phyloP scores from a whole-genome alignment of 1,140 invertebrate genomes.

The Lepidurus couesii region DNA sequence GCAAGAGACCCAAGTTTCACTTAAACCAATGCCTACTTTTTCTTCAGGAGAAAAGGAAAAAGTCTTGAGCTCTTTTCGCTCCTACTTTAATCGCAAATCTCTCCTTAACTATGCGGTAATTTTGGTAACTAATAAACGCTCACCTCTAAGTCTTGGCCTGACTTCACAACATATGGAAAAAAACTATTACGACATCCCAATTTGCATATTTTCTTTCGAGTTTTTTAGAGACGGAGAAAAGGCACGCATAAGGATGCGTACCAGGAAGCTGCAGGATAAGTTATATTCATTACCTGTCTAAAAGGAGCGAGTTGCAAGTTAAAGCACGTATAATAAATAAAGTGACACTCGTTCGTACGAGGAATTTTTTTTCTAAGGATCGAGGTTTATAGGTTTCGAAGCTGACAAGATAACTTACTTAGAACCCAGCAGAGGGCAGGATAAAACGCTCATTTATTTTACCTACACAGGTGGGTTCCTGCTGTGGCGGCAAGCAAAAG shows the following conservation, averaged over 20 bases:
- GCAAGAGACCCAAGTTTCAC: too few species aligned
- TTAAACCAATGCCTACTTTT: too few species aligned
- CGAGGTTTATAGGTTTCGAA: neutral
- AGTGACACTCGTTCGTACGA: neutral
- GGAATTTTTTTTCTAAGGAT: neutral
- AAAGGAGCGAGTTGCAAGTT: neutral
- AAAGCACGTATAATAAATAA: neutral
- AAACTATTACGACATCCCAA: neutral
- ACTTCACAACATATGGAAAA: neutral
- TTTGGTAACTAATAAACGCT: neutral
- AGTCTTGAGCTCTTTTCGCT: neutral
- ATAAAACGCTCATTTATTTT: neutral
- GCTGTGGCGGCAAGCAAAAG: conserved; percentile 7
- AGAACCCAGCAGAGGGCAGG: neutral
- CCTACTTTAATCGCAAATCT: neutral
- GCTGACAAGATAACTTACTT: neutral
- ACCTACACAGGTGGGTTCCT: neutral
- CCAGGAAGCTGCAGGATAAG: neutral
- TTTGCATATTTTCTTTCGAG: neutral
- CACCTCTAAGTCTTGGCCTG: neutral
- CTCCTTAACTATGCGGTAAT: neutral
- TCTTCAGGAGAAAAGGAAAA: too few species aligned
- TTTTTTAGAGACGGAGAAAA: neutral
- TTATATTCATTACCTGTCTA: neutral
- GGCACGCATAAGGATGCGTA: neutral